A percentile compares a stretch with the other conserved stretches of the same genome.
Conservation (phyloP, 2,113 vertebrate species). For the Aphelocoma coerulescens region DNA sequence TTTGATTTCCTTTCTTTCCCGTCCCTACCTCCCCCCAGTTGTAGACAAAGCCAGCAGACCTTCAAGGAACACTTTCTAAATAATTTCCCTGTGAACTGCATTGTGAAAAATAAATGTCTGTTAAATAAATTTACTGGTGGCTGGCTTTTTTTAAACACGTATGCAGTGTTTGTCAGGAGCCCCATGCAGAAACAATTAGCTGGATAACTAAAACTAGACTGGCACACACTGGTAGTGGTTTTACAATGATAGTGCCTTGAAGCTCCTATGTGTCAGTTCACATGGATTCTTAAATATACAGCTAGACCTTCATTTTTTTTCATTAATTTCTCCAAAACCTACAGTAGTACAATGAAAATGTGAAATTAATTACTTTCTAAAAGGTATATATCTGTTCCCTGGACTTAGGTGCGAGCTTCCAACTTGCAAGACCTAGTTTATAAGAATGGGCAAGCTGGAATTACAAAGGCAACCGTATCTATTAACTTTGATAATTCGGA, state of each 20-base stretch:
- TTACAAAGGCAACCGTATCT: conserved; percentile 90
- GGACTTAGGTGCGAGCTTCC: conserved; percentile 85
- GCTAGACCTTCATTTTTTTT: not conserved
- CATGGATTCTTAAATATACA: not conserved
- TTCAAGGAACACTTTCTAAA: not conserved
- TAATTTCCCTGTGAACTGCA: not conserved
- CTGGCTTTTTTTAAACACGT: not conserved
- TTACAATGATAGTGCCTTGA: not conserved
- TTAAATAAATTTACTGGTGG: not conserved
- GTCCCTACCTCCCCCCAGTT: fast-evolving
- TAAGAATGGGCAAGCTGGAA: conserved; percentile 92
- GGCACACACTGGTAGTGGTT: not conserved
- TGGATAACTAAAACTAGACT: not conserved
- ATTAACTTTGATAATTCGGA: conserved; percentile 94
- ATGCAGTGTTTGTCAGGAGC: not conserved
- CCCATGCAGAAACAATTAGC: not conserved
- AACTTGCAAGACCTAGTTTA: conserved; percentile 93
- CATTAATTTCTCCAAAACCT: not conserved
- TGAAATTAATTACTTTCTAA: not conserved
- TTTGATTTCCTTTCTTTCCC: not conserved
- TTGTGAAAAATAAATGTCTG: not conserved
- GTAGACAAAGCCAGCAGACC: not conserved
- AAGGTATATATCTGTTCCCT: not conserved
- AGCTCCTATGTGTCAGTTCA: not conserved
- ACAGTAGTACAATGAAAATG: not conserved